Percentiles rank a stretch among this genome's conserved stretches.
phyloP scores from a whole-genome alignment of 2,113 vertebrate genomes.

The Plecotus auritus region DNA sequence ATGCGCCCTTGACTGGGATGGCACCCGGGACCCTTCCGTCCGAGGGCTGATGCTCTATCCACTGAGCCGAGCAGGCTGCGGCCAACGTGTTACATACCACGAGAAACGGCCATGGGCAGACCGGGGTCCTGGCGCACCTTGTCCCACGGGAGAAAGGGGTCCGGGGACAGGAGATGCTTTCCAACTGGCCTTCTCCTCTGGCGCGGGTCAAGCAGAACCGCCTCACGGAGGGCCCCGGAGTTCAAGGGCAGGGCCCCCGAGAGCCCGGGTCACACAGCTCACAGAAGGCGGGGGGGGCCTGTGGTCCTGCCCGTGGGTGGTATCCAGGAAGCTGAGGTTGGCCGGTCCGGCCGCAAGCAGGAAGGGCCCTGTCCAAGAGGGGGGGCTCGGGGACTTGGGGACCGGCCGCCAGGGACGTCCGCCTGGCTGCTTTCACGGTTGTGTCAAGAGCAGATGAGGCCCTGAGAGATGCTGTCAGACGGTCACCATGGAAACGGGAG shows the following conservation, averaged over 20 bases:
- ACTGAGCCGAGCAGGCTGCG: too few relatives aligned
- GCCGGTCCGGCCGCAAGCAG: neutral
- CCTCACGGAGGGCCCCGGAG: too few relatives aligned
- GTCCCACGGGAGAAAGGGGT: neutral
- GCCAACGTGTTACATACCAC: accelerated
- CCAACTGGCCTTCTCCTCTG: too few relatives aligned
- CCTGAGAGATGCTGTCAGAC: neutral
- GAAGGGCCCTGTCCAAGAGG: neutral
- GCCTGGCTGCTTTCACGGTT: neutral
- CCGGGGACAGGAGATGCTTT: too few relatives aligned
- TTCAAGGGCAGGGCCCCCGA: neutral
- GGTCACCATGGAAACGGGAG: neutral
- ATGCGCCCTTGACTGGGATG: too few relatives aligned
- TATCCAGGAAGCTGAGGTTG: neutral
- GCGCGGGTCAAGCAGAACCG: neutral
- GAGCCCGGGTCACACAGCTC: neutral
- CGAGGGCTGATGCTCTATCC: too few relatives aligned
- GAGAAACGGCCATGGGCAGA: neutral
- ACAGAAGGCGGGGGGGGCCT: too few relatives aligned
- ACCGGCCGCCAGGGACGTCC: neutral
- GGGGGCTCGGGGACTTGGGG: neutral
- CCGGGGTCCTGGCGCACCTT: neutral
- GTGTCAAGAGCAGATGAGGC: neutral
- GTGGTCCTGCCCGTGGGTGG: accelerated
- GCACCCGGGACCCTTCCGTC: too few relatives aligned